Conservation (phyloP, 2,888 invertebrate species). For the Branchellion lobata region DNA sequence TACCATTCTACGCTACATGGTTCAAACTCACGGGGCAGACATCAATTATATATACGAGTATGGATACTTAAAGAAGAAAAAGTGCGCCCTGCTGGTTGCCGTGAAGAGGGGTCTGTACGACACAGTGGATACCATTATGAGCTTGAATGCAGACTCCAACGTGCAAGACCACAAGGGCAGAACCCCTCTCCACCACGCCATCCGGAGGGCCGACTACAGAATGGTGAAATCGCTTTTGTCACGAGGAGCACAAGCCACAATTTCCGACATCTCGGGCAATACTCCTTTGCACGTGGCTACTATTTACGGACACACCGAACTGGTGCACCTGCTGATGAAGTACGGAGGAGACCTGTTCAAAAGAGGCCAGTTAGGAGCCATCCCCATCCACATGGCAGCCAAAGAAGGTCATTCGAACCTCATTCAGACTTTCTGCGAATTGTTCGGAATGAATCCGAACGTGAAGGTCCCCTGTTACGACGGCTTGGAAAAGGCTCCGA, state of each 20-base stretch:
- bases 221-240: constrained; percentile 52
- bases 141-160: constrained; percentile 51
- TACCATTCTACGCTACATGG: constrained; percentile 50
- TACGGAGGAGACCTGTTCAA: constrained; percentile 52
- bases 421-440: constrained; percentile 49
- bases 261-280: constrained; percentile 50
- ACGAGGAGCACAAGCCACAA: constrained; percentile 50
- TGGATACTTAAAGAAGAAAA: constrained; percentile 45
- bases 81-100: constrained; percentile 50
- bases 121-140: constrained; percentile 51
- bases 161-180: constrained; percentile 53
- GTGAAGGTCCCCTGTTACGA: constrained; percentile 53
- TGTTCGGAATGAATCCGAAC: constrained; percentile 50
- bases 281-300: constrained; percentile 52
- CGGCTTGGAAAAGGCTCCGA: constrained; percentile 51
- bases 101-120: constrained; percentile 49
- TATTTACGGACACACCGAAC: constrained; percentile 52
- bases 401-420: constrained; percentile 51
- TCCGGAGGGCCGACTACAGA: constrained; percentile 51
- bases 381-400: constrained; percentile 53
- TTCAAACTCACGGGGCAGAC: constrained; percentile 49
- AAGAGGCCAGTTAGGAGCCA: constrained; percentile 51
- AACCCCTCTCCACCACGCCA: constrained; percentile 52
- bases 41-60: constrained; percentile 51
- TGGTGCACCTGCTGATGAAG: constrained; percentile 51